Evolutionary conservation across 2,888 invertebrate genomes (phyloP).

Genomic region (Abrostola triplasia): DNA sequence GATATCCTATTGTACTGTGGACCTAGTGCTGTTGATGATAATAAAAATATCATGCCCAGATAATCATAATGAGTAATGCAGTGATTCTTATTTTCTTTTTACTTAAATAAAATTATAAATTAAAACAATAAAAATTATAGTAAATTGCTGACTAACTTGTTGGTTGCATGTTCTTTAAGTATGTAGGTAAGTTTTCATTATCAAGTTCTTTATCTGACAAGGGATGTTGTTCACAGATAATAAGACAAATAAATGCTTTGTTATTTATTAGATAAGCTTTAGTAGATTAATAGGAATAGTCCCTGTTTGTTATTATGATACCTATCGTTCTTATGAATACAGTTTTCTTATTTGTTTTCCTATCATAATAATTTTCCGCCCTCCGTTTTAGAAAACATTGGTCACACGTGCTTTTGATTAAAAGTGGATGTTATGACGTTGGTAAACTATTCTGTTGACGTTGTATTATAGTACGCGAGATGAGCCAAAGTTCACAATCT

Average conservation of each 20-base stretch:
- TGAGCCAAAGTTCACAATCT: neutral
- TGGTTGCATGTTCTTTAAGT: neutral
- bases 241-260: neutral
- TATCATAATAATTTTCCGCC: conserved; percentile 22
- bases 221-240: conserved; percentile 12
- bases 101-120: too few relatives aligned
- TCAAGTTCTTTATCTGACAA: conserved; percentile 6
- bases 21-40: too few relatives aligned
- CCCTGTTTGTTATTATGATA: neutral
- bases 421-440: conserved; percentile 29
- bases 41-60: too few relatives aligned
- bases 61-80: too few relatives aligned
- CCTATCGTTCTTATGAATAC: neutral
- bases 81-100: too few relatives aligned
- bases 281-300: conserved; percentile 4
- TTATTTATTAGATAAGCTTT: neutral
- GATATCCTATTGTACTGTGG: too few relatives aligned
- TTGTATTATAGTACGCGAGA: neutral
- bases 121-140: neutral
- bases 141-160: neutral
- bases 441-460: neutral
- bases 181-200: conserved; percentile 3
- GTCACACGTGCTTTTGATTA: conserved; percentile 37
- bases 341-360: neutral
- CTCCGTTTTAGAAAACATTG: conserved; percentile 21